These are phyloP conservation scores for Muscicapa striata DNA, from an alignment of 2,797 vertebrate species.

Conservation along the genomic window DNA sequence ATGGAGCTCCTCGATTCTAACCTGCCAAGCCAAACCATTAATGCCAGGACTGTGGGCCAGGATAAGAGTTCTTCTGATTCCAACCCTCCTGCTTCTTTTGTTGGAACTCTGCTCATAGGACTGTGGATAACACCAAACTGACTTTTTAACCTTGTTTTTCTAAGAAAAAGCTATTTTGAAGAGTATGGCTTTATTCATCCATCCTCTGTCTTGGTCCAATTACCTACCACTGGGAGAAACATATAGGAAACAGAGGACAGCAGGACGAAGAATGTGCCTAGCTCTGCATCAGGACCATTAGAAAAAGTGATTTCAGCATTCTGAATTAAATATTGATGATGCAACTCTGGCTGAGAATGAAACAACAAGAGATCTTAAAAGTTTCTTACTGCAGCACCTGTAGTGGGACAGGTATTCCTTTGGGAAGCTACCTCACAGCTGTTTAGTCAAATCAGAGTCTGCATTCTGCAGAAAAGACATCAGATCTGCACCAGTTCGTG, in stretches of 20 bases:
- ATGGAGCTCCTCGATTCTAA: conserved; percentile 93
- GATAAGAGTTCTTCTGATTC: background rate
- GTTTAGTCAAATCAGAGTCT: background rate
- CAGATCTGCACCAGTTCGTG: background rate
- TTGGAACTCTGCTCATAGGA: background rate
- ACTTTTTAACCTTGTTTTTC: background rate
- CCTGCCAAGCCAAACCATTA: background rate
- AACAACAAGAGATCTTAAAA: background rate
- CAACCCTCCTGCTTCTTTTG: background rate
- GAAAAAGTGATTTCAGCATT: background rate
- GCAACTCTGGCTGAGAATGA: background rate
- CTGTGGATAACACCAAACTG: background rate
- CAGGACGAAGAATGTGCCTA: background rate
- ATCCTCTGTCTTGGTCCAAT: background rate
- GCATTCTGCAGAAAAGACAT: background rate
- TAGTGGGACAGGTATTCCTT: background rate
- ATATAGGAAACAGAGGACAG: background rate
- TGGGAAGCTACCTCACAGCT: background rate
- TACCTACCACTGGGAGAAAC: background rate
- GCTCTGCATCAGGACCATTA: background rate
- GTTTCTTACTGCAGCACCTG: background rate
- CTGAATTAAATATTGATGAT: background rate
- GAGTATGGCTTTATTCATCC: background rate
- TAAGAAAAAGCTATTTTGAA: background rate
- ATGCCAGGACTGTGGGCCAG: background rate